Base-by-base conservation (phyloP, 2,888 invertebrate genomes). In the Zootermopsis nevadensis region DNA sequence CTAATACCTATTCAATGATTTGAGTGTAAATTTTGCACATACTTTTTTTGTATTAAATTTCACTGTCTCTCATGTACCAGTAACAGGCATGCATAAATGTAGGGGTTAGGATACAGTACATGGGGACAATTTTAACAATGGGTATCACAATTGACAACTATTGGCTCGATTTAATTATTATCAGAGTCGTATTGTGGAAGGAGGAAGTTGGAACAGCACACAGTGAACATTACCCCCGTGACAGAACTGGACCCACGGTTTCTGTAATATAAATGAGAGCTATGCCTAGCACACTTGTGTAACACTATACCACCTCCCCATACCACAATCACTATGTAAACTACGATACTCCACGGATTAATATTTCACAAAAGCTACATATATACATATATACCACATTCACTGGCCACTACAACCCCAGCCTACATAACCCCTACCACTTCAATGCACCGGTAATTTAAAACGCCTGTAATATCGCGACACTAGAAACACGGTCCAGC, bases 101-200 rank as follows among this genome's bases (percentile, higher is more conserved):
- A n/a, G 27, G 31, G 35, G 19, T 3, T 1, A 72, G 72, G 35
- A 3, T 4, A 35, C 6, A 33, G 76, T 76, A 42, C 42, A 48
- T 53, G 27, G 60, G 79, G 66, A 66, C 60, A 60, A 79, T 79
- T 79, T 79, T 79, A 60, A 79, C 79, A 79, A 79, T 79, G 79
- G 66, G 66, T 79, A 66, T 79, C 79, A 79, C 79, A 79, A 79
- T 79, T 79, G 79, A 79, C 79, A 79, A 79, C 79, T 55, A 55
- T 79, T 60, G 79, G 79, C 60, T 79, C 79, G 79, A 79, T 79
- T 79, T 79, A 79, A 79, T 79, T 79, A 79, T 79, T 60, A 79
- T 79, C 79, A 79, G 79, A 60, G 55, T 48, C 55, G 35, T 55
- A 60, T 33, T 55, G 77, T 53, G 60, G 22, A 33, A 33, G 24